A percentile compares a stretch with the other conserved stretches of the same genome.
Evolutionary conservation across 2,888 invertebrate genomes (phyloP).

Genomic region (Netelia fuscicornis): DNA sequence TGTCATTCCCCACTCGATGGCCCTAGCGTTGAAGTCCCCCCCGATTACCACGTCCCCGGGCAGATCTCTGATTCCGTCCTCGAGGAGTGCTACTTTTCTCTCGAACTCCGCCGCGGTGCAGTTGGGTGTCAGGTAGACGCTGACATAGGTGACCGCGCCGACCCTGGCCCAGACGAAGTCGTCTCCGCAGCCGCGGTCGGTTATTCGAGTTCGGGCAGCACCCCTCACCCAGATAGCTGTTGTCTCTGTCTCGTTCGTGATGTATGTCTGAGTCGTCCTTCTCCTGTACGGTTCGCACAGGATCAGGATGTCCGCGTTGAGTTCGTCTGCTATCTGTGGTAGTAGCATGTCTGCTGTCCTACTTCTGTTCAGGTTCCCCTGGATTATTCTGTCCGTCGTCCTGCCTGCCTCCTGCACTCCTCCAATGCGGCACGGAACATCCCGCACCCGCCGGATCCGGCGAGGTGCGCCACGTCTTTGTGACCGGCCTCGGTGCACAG

Average conservation of each 20-base stretch:
- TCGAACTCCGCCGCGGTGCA: conserved; percentile 48
- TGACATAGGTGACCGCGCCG: conserved; percentile 17
- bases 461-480: no score
- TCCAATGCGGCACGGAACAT: not conserved
- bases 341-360: conserved; percentile 19
- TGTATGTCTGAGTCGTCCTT: conserved; percentile 31
- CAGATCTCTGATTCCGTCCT: conserved; percentile 1
- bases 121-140: conserved; percentile 57
- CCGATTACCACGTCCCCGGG: not conserved
- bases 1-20: no score
- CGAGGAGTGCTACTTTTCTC: conserved; percentile 6
- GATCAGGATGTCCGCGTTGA: conserved; percentile 28
- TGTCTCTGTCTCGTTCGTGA: conserved; percentile 6
- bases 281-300: conserved; percentile 54
- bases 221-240: conserved; percentile 2
- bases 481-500: no score
- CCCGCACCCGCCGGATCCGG: not conserved
- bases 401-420: not conserved
- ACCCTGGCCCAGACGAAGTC: conserved; percentile 43
- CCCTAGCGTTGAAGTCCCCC: no score
- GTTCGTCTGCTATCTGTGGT: conserved; percentile 25
- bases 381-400: conserved; percentile 4
- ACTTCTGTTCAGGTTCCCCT: conserved; percentile 29
- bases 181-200: conserved; percentile 6
- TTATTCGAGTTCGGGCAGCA: conserved; percentile 49